Evolutionary conservation across 2,113 vertebrate genomes (phyloP).

Genomic region (Eleginops maclovinus): DNA sequence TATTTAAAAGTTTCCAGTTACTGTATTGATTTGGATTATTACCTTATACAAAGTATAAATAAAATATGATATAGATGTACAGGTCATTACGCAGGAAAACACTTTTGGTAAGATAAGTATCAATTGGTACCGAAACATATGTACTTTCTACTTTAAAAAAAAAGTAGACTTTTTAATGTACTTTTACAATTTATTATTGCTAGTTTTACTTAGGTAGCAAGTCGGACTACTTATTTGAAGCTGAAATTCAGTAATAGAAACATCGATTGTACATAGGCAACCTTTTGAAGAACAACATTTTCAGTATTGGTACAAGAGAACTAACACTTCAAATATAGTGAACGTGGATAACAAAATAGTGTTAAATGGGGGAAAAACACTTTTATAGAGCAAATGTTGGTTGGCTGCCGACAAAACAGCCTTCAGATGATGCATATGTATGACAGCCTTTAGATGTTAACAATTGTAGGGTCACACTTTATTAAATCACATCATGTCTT

Average conservation of each 20-base stretch:
- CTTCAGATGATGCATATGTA: constrained; percentile 38
- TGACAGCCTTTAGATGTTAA: constrained; percentile 39
- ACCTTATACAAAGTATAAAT: too few relatives aligned
- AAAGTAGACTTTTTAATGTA: too few relatives aligned
- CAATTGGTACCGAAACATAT: too few relatives aligned
- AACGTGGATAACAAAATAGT: background rate
- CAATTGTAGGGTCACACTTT: constrained; percentile 47
- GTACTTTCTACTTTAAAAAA: too few relatives aligned
- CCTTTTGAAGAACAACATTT: background rate
- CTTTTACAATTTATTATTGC: too few relatives aligned
- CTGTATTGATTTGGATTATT: too few relatives aligned
- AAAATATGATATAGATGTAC: too few relatives aligned
- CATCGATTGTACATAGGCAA: background rate
- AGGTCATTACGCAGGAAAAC: too few relatives aligned
- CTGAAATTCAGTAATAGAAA: background rate
- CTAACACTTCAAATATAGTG: constrained; percentile 15
- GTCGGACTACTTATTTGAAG: too few relatives aligned
- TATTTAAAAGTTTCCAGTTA: too few relatives aligned
- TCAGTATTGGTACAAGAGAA: background rate
- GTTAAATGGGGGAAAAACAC: background rate
- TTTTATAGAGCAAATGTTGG: constrained; percentile 2
- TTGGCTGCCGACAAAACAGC: constrained; percentile 29
- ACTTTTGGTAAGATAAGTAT: too few relatives aligned
- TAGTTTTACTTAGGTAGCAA: too few relatives aligned
- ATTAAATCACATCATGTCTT: constrained; percentile 41